A percentile compares a stretch with the other conserved stretches of the same genome.
Conservation (phyloP, 2,888 invertebrate species). For the Sylvicola cinctus region DNA sequence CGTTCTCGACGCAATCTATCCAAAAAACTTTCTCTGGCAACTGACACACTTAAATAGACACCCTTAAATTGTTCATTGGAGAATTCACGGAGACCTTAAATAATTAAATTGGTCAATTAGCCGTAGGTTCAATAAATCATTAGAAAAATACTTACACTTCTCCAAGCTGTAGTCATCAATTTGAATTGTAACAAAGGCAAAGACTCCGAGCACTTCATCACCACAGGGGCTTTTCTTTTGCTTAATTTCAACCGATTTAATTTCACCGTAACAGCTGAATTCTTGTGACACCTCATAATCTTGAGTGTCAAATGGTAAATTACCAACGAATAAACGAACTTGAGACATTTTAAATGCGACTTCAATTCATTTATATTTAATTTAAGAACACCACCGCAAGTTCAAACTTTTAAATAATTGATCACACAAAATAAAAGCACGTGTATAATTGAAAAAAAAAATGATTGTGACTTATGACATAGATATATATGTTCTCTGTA, state of each 20-base stretch:
- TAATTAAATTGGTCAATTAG: no score
- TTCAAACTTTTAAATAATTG: no score
- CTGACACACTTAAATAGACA: neutral
- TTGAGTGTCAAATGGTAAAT: neutral
- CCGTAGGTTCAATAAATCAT: no score
- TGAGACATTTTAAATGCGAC: no score
- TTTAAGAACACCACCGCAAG: no score
- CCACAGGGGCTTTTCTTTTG: neutral
- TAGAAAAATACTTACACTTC: neutral
- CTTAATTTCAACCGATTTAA: neutral
- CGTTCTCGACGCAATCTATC: neutral
- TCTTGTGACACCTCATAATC: neutral
- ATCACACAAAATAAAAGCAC: no score
- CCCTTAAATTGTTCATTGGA: neutral
- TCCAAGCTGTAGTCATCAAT: neutral
- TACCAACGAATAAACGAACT: neutral
- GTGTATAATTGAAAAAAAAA: no score
- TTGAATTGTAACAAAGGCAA: neutral
- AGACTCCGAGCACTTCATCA: neutral
- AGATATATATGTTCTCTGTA: no score
- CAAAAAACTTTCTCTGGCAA: neutral
- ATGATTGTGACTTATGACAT: no score
- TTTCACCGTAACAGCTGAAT: neutral
- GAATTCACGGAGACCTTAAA: neutral
- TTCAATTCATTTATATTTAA: no score